Conservation (phyloP, 2,888 invertebrate genomes). For the Xestia rhomboidea region DNA sequence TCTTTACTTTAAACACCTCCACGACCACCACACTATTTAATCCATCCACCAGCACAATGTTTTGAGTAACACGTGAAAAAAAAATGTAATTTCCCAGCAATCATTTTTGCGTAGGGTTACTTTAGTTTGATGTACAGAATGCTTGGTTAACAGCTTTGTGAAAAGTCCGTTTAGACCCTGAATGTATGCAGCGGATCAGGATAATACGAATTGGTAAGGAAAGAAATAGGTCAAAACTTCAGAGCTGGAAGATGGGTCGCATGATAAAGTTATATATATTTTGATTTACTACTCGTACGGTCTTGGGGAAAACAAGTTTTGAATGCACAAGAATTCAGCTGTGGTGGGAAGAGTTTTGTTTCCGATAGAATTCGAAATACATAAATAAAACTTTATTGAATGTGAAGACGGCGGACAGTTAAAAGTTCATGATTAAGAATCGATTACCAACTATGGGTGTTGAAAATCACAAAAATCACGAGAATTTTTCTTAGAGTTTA, state of each 20-base stretch:
- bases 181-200: constrained; percentile 2
- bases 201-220: neutral
- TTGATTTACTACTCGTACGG: constrained; percentile 38
- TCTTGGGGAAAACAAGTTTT: constrained; percentile 24
- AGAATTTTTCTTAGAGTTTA: too few species aligned
- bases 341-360: neutral
- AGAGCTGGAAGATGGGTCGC: constrained; percentile 16
- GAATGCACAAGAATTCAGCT: neutral
- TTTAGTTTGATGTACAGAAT: too few species aligned
- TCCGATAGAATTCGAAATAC: neutral
- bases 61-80: too few species aligned
- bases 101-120: too few species aligned
- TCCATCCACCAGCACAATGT: too few species aligned
- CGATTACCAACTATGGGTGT: neutral
- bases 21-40: too few species aligned
- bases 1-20: too few species aligned
- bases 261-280: constrained; percentile 35
- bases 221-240: constrained; percentile 26
- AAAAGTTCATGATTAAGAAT: neutral
- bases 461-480: too few species aligned
- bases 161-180: too few species aligned
- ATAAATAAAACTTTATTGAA: neutral
- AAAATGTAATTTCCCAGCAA: too few species aligned
- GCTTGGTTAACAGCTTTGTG: too few species aligned
- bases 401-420: neutral